Evolutionary conservation across 2,888 invertebrate species (phyloP).

Genomic region (Listrodromus nycthemerus): DNA sequence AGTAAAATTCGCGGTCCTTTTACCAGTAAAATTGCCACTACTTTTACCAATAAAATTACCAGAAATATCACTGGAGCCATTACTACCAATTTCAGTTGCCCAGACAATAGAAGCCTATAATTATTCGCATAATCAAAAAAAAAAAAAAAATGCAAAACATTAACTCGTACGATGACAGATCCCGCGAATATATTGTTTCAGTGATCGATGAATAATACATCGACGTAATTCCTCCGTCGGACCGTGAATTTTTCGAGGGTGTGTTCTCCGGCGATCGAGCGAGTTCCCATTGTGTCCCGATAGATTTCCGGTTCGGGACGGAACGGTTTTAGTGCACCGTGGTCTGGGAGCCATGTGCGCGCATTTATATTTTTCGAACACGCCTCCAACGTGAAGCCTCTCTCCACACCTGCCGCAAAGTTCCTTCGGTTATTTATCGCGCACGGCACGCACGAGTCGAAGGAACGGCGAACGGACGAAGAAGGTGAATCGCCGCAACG

Average conservation of each 20-base stretch:
- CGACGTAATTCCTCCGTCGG: slow-evolving; percentile 7
- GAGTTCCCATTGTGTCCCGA: neutral
- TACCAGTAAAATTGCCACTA: too few relatives aligned
- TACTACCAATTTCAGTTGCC: too few relatives aligned
- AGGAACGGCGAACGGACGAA: slow-evolving; percentile 35
- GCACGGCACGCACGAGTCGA: slow-evolving; percentile 35
- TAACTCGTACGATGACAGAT: neutral
- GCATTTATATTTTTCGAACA: slow-evolving; percentile 1
- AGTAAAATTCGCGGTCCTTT: too few relatives aligned
- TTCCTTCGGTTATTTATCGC: slow-evolving; percentile 55
- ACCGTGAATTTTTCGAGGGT: neutral
- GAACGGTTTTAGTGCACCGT: neutral
- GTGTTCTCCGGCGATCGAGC: slow-evolving; percentile 1
- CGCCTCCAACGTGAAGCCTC: neutral
- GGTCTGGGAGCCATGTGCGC: neutral
- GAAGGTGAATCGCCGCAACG: slow-evolving; percentile 56
- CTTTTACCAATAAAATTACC: too few relatives aligned
- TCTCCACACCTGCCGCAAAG: slow-evolving; percentile 50
- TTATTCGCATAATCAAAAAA: too few relatives aligned
- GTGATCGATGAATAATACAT: slow-evolving; percentile 33
- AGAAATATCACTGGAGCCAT: too few relatives aligned
- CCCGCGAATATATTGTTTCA: slow-evolving; percentile 14
- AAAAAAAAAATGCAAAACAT: too few relatives aligned
- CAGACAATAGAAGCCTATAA: too few relatives aligned
- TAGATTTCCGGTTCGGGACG: slow-evolving; percentile 10